Percentiles rank a stretch among this genome's conserved stretches.
Conservation (phyloP, 2,113 vertebrate genomes). For the Falcunculus frontatus region DNA sequence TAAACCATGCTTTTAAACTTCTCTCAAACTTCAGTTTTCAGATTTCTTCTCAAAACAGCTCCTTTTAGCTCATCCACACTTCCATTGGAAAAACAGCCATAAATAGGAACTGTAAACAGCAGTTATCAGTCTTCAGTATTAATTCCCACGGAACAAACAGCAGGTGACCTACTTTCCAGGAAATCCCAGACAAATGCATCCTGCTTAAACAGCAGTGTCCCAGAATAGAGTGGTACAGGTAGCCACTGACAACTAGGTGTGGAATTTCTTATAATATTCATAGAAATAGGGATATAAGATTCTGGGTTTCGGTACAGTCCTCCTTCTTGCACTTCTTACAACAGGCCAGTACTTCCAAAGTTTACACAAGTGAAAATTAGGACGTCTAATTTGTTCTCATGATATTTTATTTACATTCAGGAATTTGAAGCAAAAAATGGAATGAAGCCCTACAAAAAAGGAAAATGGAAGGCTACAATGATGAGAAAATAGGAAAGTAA, state of each 20-base stretch:
- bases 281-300: not conserved
- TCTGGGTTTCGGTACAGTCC: not conserved
- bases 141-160: slow-evolving; percentile 58
- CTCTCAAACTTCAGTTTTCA: not conserved
- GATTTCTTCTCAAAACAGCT: not conserved
- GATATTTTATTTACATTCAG: not conserved
- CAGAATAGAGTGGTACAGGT: not conserved
- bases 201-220: not conserved
- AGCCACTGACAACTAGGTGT: not conserved
- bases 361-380: not conserved
- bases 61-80: not conserved
- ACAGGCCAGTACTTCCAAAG: not conserved
- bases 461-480: not conserved
- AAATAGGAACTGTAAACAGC: not conserved
- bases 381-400: not conserved
- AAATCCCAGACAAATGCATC: slow-evolving; percentile 18
- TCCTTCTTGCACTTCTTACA: not conserved
- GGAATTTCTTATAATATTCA: not conserved
- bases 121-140: not conserved
- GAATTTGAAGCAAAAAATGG: not conserved
- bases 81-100: not conserved
- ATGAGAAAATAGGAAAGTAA: not conserved
- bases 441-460: not conserved
- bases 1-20: not conserved
- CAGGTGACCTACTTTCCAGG: slow-evolving; percentile 64